Evolutionary conservation across 2,113 vertebrate genomes (phyloP).

Genomic region (Nesogale talazaci): DNA sequence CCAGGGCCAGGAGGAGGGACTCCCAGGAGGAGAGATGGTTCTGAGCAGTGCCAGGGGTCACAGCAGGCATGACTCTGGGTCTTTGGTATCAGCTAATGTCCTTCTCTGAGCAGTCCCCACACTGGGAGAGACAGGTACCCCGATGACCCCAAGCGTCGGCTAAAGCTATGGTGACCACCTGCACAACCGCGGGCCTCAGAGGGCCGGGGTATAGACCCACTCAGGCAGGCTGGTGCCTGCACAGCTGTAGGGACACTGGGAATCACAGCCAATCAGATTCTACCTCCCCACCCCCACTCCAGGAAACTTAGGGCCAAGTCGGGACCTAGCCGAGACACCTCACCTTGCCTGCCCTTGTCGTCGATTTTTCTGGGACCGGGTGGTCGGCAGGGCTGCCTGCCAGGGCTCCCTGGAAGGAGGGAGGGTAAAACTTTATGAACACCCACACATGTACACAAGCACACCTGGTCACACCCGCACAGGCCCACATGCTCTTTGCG

Average conservation of each 20-base stretch:
- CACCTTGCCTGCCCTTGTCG: background rate
- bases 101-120: background rate
- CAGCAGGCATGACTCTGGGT: too few relatives aligned
- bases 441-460: fast-evolving
- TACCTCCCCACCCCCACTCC: background rate
- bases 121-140: background rate
- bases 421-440: background rate
- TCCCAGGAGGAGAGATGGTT: background rate
- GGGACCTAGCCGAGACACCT: fast-evolving
- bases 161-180: too few relatives aligned
- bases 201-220: background rate
- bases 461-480: fast-evolving
- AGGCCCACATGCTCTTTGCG: fast-evolving
- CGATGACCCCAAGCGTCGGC: background rate
- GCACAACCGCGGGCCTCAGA: background rate
- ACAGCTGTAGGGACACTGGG: fast-evolving
- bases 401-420: background rate
- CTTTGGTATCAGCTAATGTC: too few relatives aligned
- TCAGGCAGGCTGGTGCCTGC: fast-evolving
- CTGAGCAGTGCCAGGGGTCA: background rate
- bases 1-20: fast-evolving
- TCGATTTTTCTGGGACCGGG: background rate
- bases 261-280: background rate
- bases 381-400: background rate
- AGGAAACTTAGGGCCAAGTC: background rate